These are phyloP conservation scores for Ennomos erosarius DNA, from an alignment of 2,888 invertebrate species.

Conservation along the genomic window DNA sequence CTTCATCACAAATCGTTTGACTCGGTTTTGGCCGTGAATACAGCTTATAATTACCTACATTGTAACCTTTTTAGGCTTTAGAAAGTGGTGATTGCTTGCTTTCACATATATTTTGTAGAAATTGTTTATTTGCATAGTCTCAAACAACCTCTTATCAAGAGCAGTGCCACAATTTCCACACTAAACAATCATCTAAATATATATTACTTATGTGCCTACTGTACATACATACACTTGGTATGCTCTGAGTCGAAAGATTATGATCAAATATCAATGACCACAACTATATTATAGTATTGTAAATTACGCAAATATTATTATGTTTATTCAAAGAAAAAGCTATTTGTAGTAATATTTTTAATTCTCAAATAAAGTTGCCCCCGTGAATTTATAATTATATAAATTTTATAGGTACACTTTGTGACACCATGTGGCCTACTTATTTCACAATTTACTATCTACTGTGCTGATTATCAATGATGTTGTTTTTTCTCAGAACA, in stretches of 20 bases:
- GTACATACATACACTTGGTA: neutral
- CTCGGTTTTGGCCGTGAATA: constrained; percentile 10
- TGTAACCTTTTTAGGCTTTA: neutral
- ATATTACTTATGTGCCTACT: neutral
- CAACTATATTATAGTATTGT: no score
- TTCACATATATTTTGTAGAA: constrained; percentile 7
- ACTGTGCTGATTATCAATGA: no score
- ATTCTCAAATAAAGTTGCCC: no score
- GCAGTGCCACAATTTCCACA: constrained; percentile 36
- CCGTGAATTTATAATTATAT: no score
- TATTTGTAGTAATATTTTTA: no score
- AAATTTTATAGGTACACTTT: no score
- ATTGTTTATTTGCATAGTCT: neutral
- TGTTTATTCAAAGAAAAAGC: no score
- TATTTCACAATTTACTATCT: no score
- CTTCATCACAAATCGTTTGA: constrained; percentile 14
- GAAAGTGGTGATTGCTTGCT: neutral
- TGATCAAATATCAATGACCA: constrained; percentile 2
- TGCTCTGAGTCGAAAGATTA: constrained; percentile 3
- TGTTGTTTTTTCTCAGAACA: no score
- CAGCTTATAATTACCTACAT: constrained; percentile 9
- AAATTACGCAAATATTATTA: no score
- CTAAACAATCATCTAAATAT: constrained; percentile 5
- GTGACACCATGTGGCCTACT: no score
- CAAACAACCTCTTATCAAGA: constrained; percentile 33